Percentiles rank a stretch among this genome's conserved stretches.
Evolutionary conservation across 2,888 invertebrate species (phyloP).

Genomic region (Tipula lateralis): DNA sequence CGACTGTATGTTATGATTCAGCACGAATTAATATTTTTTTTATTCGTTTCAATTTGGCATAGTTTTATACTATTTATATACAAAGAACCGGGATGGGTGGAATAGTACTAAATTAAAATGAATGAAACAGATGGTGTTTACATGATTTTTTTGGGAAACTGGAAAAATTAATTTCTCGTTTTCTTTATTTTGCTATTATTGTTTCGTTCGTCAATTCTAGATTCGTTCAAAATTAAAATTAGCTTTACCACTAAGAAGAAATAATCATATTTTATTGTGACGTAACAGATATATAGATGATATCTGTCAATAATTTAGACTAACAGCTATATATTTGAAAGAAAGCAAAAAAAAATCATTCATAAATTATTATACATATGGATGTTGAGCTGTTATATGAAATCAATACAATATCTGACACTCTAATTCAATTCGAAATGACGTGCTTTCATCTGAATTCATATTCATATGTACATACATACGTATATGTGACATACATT

Average conservation of each 20-base stretch:
- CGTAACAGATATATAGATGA: not conserved
- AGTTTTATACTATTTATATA: not conserved
- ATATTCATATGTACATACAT: not conserved
- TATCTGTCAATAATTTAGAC: not conserved
- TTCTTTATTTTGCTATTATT: not conserved
- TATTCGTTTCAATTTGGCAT: not conserved
- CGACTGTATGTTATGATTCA: not conserved
- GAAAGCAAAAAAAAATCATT: not conserved
- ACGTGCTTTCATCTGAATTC: not conserved
- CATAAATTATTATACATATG: not conserved
- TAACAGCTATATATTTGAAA: too few relatives aligned
- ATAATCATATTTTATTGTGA: not conserved
- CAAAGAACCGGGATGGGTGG: not conserved
- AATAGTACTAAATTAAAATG: conserved; percentile 19
- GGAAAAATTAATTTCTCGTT: not conserved
- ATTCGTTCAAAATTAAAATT: not conserved
- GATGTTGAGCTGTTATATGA: not conserved
- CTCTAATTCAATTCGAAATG: not conserved
- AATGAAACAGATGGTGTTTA: conserved; percentile 1
- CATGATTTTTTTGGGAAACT: not conserved
- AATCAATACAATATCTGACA: not conserved
- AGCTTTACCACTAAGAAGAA: not conserved
- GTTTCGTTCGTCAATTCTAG: not conserved
- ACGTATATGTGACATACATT: not conserved
- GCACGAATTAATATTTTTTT: not conserved